Percentiles rank a stretch among this genome's conserved stretches.
phyloP scores from a whole-genome alignment of 1,140 invertebrate species.

The Hypothenemus hampei region DNA sequence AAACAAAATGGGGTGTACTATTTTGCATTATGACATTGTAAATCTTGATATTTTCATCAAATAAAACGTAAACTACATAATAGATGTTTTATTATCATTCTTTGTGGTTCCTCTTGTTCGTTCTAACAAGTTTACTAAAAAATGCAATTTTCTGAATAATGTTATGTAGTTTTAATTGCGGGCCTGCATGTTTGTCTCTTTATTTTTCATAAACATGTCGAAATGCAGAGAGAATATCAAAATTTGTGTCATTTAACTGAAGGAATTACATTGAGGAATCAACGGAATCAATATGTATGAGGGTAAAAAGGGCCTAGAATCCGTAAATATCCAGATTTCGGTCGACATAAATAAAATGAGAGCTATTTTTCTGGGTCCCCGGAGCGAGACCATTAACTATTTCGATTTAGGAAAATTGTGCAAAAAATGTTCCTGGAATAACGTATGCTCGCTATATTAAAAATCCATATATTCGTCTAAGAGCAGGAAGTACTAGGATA shows the following conservation, averaged over 20 bases:
- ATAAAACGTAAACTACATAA: background rate
- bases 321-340: slow-evolving; percentile 21
- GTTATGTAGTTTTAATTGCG: background rate
- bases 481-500: too few relatives aligned
- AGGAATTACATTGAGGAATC: slow-evolving; percentile 4
- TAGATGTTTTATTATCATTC: background rate
- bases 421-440: too few relatives aligned
- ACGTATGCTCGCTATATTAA: too few relatives aligned
- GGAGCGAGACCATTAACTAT: slow-evolving; percentile 17
- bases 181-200: background rate
- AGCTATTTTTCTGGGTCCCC: slow-evolving; percentile 13
- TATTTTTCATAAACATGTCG: background rate
- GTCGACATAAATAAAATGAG: slow-evolving; percentile 19
- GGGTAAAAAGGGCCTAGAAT: slow-evolving; percentile 1
- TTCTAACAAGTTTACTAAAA: too few relatives aligned
- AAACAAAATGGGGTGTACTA: too few relatives aligned
- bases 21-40: too few relatives aligned
- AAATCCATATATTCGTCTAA: too few relatives aligned
- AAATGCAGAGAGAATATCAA: background rate
- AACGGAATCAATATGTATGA: background rate
- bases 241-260: slow-evolving; percentile 2
- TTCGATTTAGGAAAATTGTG: slow-evolving; percentile 20
- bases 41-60: too few relatives aligned
- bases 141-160: too few relatives aligned
- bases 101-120: background rate